phyloP scores from a whole-genome alignment of 2,113 vertebrate genomes.

The Notothenia coriiceps region DNA sequence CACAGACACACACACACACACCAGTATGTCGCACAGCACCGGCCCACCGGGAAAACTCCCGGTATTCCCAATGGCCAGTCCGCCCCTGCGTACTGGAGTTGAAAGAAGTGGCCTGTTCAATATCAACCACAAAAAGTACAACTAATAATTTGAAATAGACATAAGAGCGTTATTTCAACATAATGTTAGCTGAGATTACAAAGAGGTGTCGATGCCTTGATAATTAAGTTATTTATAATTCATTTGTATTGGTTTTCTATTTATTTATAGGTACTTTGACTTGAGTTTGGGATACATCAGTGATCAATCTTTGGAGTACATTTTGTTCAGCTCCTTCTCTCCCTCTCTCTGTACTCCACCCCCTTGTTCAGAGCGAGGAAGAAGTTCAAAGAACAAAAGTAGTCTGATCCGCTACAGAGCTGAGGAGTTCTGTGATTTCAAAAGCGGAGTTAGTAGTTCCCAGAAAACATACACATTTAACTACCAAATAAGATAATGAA shows the following conservation, averaged over 20 bases:
- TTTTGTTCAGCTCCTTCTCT: slow-evolving; percentile 21
- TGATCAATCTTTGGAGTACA: neutral
- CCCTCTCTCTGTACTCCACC: slow-evolving; percentile 17
- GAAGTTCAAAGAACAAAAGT: slow-evolving; percentile 41
- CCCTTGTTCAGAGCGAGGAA: slow-evolving; percentile 2
- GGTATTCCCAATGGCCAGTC: too few relatives aligned
- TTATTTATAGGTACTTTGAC: neutral
- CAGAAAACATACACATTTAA: neutral
- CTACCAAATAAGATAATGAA: neutral
- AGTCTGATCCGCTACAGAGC: slow-evolving; percentile 29
- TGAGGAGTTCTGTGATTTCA: neutral
- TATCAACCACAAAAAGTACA: too few relatives aligned
- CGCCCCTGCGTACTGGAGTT: too few relatives aligned
- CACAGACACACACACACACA: too few relatives aligned
- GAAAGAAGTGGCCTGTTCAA: too few relatives aligned
- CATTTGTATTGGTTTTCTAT: neutral
- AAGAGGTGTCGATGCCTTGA: too few relatives aligned
- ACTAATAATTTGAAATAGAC: too few relatives aligned
- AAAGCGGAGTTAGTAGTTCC: neutral
- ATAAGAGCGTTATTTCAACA: too few relatives aligned
- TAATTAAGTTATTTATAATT: neutral
- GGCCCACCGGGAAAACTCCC: too few relatives aligned
- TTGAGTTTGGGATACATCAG: neutral
- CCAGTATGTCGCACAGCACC: too few relatives aligned
- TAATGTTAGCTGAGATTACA: too few relatives aligned